phyloP scores from a whole-genome alignment of 2,113 vertebrate species.

The Sclerurus mexicanus region DNA sequence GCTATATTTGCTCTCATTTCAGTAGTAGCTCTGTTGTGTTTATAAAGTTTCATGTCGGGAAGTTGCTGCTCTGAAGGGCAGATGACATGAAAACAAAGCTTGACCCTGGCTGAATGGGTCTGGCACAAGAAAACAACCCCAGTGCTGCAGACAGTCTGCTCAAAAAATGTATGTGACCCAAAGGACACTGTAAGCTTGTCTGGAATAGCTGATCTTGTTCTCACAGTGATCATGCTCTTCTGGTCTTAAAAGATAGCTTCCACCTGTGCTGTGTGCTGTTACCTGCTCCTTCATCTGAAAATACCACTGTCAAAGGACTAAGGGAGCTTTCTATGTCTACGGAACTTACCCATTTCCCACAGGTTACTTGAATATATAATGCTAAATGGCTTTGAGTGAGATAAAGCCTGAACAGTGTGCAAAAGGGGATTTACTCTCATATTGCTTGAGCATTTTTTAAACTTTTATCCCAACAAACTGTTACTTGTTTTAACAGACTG shows the following conservation, averaged over 20 bases:
- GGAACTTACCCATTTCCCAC: background rate
- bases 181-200: background rate
- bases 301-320: background rate
- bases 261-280: background rate
- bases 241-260: background rate
- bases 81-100: background rate
- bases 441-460: background rate
- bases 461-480: background rate
- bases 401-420: background rate
- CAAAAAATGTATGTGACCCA: background rate
- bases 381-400: background rate
- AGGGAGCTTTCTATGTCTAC: background rate
- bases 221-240: background rate
- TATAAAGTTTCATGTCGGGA: background rate
- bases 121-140: background rate
- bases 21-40: background rate
- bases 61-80: background rate
- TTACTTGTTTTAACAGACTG: background rate
- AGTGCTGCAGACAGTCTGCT: background rate
- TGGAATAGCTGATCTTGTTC: background rate
- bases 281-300: background rate
- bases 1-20: background rate
- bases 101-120: background rate
- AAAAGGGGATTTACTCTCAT: background rate
- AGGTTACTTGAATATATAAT: background rate